These are phyloP conservation scores for Acrocephalus scirpaceus DNA, from an alignment of 2,797 vertebrate genomes.

Conservation along the genomic window DNA sequence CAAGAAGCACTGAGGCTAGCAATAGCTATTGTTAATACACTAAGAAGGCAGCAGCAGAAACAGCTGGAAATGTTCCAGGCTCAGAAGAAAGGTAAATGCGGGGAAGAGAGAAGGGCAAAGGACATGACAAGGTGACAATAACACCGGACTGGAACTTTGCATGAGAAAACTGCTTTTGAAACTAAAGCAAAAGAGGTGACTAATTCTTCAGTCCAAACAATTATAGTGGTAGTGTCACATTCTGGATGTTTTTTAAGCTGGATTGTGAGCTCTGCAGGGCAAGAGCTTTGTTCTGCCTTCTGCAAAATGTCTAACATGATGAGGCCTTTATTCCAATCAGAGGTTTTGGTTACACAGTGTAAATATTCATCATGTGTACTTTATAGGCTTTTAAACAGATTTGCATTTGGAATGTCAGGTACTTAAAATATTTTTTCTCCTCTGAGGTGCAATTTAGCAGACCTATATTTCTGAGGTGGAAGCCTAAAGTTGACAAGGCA, in stretches of 20 bases:
- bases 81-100: conserved; percentile 92
- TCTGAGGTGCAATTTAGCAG: neutral
- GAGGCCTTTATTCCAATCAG: neutral
- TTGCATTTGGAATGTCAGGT: neutral
- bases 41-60: conserved; percentile 94
- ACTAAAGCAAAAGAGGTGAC: neutral
- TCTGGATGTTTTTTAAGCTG: neutral
- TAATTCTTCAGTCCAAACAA: neutral
- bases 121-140: neutral
- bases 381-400: neutral
- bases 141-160: neutral
- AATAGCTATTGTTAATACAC: conserved; percentile 94
- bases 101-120: conserved; percentile 42
- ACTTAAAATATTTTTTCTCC: neutral
- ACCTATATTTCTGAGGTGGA: neutral
- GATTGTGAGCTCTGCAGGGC: neutral
- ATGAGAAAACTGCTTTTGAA: conserved; percentile 20
- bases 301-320: neutral
- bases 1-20: conserved; percentile 93
- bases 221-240: neutral
- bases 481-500: neutral
- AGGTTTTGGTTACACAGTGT: neutral
- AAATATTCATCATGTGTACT: neutral
- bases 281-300: neutral
- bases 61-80: conserved; percentile 92